A percentile compares a stretch with the other conserved stretches of the same genome.
Evolutionary conservation across 2,888 invertebrate species (phyloP).

Genomic region (Xestia sexstrigata): DNA sequence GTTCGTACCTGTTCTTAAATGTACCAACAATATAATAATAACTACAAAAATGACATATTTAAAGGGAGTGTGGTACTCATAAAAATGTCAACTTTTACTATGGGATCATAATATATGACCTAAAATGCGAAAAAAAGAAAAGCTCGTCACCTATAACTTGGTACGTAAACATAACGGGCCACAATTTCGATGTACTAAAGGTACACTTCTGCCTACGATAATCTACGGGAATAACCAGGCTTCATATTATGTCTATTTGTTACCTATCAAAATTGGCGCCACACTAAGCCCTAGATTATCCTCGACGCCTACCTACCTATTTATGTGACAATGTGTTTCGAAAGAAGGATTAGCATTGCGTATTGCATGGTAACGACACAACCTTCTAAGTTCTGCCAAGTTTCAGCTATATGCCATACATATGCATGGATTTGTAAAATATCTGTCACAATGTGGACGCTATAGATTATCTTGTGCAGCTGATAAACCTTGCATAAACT

Average conservation of each 20-base stretch:
- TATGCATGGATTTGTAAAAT: slow-evolving; percentile 49
- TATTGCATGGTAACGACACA: slow-evolving; percentile 22
- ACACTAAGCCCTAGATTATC: slow-evolving; percentile 7
- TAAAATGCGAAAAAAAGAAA: no score
- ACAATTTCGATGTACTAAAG: no score
- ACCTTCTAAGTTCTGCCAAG: slow-evolving; percentile 52
- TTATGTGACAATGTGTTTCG: slow-evolving; percentile 40
- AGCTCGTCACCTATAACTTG: not conserved
- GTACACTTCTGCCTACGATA: not conserved
- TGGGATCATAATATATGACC: no score
- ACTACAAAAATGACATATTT: not conserved
- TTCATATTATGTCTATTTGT: not conserved
- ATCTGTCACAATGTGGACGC: slow-evolving; percentile 2
- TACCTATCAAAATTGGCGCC: slow-evolving; percentile 12
- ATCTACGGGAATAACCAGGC: not conserved
- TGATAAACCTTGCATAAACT: slow-evolving; percentile 12
- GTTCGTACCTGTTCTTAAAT: not conserved
- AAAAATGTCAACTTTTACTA: not conserved
- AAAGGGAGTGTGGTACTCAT: not conserved
- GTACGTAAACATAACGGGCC: no score
- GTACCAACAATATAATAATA: no score
- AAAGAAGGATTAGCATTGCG: slow-evolving; percentile 38
- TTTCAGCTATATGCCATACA: slow-evolving; percentile 48
- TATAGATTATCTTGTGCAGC: not conserved
- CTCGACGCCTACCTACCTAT: slow-evolving; percentile 16